Base-by-base conservation (phyloP, 1,140 invertebrate genomes). In the Araneus ventricosus region DNA sequence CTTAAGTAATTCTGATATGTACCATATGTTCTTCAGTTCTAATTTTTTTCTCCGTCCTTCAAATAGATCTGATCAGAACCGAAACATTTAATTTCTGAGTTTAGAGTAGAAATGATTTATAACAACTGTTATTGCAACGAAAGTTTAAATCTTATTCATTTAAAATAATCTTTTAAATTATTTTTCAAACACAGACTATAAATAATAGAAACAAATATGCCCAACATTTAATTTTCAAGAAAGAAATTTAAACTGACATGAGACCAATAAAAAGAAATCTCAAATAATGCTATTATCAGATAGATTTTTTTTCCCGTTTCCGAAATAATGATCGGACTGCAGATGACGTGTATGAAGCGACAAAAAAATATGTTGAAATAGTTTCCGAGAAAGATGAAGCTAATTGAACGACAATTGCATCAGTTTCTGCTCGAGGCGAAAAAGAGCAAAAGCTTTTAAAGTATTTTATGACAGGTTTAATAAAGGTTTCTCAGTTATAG, bases 351-450 rank as follows among this genome's bases (percentile, higher is more conserved):
- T 20, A 5, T 75, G 30, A 37, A 75, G 20, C 4, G 27, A 70
- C 7, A 4, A 75, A 75, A 75, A 84, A 84, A 30, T 52, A 14
- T 30, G 27, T n/a, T 41, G 39, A 4, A 37, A 27, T 30, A 27
- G 14, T 52, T 41, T 57, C 52, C 20, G 82, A 17, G n/a, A 52
- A 57, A 52, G 82, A 84, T 84, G 41, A 84, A 84, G 45, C 82
- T 84, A 84, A 84, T 84, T 84, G 82, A 84, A 84, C n/a, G 82
- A 84, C 82, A 84, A 84, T 84, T 52, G 82, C 82, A 52, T 84
- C 82, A 84, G 82, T 84, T 84, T 52, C 41, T 24, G 82, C 82
- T n/a, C 22, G 82, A 24, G 41, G 82, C 82, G 6, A 45, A 57
- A 84, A 84, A 52, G 41, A 57, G 24, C 39, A 84, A 57, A 84